Evolutionary conservation across 2,797 vertebrate genomes (phyloP).

Genomic region (Bucorvus abyssinicus): DNA sequence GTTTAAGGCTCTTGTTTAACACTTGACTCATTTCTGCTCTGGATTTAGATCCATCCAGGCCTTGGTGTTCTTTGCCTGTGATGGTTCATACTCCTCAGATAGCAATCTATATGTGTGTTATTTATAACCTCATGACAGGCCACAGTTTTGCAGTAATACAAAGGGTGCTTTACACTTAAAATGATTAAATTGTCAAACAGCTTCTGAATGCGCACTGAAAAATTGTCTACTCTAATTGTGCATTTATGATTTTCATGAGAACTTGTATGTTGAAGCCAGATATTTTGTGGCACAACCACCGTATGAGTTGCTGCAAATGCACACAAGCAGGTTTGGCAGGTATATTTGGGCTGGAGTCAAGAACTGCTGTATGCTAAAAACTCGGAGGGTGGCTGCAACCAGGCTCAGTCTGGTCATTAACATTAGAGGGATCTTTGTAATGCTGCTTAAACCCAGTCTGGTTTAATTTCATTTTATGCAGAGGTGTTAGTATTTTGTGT

Average conservation of each 20-base stretch:
- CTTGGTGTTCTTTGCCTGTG: neutral
- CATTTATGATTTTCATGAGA: neutral
- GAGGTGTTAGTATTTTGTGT: conserved; percentile 39
- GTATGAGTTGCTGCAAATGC: neutral
- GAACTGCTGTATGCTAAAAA: neutral
- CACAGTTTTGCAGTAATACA: neutral
- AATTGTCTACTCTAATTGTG: neutral
- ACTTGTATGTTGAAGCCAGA: neutral
- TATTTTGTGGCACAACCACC: neutral
- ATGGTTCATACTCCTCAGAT: neutral
- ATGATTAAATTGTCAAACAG: neutral
- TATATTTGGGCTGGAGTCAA: neutral
- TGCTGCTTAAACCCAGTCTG: conserved; percentile 24
- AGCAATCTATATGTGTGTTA: neutral
- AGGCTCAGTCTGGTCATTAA: neutral
- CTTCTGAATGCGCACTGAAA: neutral
- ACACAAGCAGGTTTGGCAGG: neutral
- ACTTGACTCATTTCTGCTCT: neutral
- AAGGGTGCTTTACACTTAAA: neutral
- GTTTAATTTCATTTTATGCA: conserved; percentile 54
- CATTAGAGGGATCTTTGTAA: conserved; percentile 1
- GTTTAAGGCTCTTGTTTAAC: neutral
- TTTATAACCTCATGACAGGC: neutral
- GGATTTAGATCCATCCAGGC: neutral
- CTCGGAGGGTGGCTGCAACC: neutral